phyloP scores from a whole-genome alignment of 2,888 invertebrate genomes.

The Hybos culiciformis region DNA sequence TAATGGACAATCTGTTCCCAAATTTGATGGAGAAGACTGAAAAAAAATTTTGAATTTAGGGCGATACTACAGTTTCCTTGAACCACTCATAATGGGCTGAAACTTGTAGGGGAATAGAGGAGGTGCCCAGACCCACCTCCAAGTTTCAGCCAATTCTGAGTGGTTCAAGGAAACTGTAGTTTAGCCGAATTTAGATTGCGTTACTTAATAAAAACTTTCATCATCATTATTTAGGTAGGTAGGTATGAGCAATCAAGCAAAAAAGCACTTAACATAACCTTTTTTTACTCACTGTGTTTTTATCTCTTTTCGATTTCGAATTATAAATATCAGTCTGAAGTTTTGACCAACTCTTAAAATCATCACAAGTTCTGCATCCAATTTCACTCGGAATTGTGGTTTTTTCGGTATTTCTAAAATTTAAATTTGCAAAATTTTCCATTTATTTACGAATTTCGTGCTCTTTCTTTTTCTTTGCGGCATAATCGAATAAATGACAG shows the following conservation, averaged over 20 bases:
- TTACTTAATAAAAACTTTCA: no score
- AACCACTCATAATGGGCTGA: no score
- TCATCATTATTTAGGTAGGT: not conserved
- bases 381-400: no score
- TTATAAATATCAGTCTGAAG: conserved; percentile 39
- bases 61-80: not conserved
- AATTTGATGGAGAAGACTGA: not conserved
- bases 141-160: not conserved
- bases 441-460: no score
- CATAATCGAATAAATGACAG: no score
- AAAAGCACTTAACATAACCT: not conserved
- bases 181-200: not conserved
- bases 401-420: no score
- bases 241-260: no score
- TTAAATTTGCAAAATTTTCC: no score
- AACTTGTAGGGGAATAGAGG: not conserved
- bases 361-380: conserved; percentile 53
- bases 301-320: conserved; percentile 19
- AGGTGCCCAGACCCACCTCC: not conserved
- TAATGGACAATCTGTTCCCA: conserved; percentile 52
- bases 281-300: conserved; percentile 3
- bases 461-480: no score
- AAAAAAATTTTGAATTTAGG: not conserved
- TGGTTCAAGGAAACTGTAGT: no score
- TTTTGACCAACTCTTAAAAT: conserved; percentile 59